phyloP scores from a whole-genome alignment of 2,888 invertebrate species.

The Eristalis intricaria region DNA sequence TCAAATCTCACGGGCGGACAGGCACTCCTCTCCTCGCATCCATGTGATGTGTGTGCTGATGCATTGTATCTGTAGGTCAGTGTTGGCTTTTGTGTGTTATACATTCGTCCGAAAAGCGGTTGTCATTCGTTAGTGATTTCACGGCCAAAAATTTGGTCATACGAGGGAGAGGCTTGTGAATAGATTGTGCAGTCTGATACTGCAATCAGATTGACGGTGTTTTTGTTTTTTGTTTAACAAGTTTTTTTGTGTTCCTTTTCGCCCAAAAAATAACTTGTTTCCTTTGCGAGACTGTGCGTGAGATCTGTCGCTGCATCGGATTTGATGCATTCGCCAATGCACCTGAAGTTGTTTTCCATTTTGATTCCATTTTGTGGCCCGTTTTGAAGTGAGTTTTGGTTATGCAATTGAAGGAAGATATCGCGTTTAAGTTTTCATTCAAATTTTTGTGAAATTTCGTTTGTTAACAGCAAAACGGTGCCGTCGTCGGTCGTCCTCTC shows the following conservation, averaged over 20 bases:
- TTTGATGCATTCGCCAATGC: conserved; percentile 30
- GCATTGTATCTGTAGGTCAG: conserved; percentile 57
- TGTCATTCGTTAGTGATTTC: conserved; percentile 30
- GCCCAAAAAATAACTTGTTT: conserved; percentile 45
- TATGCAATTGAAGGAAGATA: background rate
- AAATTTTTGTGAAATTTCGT: background rate
- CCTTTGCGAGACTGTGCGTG: conserved; percentile 47
- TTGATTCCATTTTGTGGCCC: background rate
- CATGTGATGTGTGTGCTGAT: conserved; percentile 9
- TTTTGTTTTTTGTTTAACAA: conserved; percentile 19
- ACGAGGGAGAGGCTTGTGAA: conserved; percentile 10
- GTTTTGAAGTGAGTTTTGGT: background rate
- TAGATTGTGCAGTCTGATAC: conserved; percentile 9
- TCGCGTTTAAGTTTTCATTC: background rate
- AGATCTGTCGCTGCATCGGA: conserved; percentile 35
- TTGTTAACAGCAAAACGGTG: background rate
- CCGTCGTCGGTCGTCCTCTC: background rate
- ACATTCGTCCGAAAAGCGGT: conserved; percentile 30
- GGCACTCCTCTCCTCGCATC: background rate
- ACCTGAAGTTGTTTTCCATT: background rate
- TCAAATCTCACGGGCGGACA: conserved; percentile 7
- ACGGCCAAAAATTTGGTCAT: conserved; percentile 35
- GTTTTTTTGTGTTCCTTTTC: background rate
- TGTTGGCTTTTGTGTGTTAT: conserved; percentile 11
- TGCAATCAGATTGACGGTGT: background rate